Evolutionary conservation across 1,140 invertebrate species (phyloP).

Genomic region (Lerema accius): DNA sequence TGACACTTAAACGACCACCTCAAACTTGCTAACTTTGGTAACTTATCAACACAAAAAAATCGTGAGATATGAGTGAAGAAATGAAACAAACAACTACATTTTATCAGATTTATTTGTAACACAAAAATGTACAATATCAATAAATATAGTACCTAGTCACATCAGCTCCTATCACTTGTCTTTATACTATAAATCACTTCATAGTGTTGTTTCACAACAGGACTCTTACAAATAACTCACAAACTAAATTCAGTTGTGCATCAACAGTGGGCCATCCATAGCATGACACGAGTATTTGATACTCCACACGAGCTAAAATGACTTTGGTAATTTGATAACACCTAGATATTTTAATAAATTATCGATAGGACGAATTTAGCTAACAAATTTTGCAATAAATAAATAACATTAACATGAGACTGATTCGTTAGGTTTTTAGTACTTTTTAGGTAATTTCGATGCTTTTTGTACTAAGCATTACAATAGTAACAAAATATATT

Average conservation of each 20-base stretch:
- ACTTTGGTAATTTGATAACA: neutral
- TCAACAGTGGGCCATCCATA: slow-evolving; percentile 38
- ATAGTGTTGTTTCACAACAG: slow-evolving; percentile 72
- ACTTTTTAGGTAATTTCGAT: no score
- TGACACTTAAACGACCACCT: no score
- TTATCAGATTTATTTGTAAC: slow-evolving; percentile 76
- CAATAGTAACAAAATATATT: slow-evolving; percentile 28
- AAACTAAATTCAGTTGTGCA: slow-evolving; percentile 36
- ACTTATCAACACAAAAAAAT: no score
- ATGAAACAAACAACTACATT: slow-evolving; percentile 39
- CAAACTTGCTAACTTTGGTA: no score
- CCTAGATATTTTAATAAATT: slow-evolving; percentile 3
- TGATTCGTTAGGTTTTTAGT: no score
- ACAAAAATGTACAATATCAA: slow-evolving; percentile 81
- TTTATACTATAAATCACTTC: slow-evolving; percentile 56
- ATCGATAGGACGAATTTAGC: slow-evolving; percentile 1
- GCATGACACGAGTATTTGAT: slow-evolving; percentile 34
- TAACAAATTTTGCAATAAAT: neutral
- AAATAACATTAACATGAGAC: no score
- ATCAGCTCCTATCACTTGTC: slow-evolving; percentile 67
- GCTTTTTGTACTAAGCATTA: neutral
- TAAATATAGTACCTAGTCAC: slow-evolving; percentile 77
- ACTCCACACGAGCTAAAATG: slow-evolving; percentile 14
- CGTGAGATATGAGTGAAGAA: slow-evolving; percentile 9
- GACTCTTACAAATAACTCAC: slow-evolving; percentile 31